Evolutionary conservation across 2,888 invertebrate species (phyloP).

Genomic region (Heliothis peltigera): DNA sequence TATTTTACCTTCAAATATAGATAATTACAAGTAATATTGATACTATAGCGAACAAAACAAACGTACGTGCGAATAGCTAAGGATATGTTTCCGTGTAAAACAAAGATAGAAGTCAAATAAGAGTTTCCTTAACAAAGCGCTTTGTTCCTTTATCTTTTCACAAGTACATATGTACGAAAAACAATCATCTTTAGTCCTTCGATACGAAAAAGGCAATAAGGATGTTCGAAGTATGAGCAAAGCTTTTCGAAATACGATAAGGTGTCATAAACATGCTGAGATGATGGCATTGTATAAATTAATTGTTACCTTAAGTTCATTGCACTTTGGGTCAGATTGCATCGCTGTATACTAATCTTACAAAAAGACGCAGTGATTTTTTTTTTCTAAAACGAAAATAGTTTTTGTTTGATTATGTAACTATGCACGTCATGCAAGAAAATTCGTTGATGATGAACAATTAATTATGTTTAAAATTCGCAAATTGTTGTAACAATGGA

Average conservation of each 20-base stretch:
- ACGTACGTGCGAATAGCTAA: conserved; percentile 17
- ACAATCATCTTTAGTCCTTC: neutral
- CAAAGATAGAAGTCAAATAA: conserved; percentile 49
- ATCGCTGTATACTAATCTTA: neutral
- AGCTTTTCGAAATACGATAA: no score
- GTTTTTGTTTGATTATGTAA: no score
- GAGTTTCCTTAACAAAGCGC: conserved; percentile 36
- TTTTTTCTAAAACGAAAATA: no score
- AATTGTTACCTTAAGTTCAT: no score
- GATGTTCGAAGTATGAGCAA: neutral
- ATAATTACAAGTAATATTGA: conserved; percentile 2
- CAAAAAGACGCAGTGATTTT: neutral
- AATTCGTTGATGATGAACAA: neutral
- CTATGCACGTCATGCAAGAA: neutral
- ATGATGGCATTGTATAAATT: no score
- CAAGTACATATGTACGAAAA: conserved; percentile 24
- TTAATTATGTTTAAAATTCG: no score
- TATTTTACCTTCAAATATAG: neutral
- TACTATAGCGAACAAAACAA: conserved; percentile 20
- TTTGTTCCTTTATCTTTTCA: conserved; percentile 38
- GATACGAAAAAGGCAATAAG: neutral
- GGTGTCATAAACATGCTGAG: no score
- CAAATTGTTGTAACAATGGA: conserved; percentile 9
- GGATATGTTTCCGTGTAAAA: conserved; percentile 46
- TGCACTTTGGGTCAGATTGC: no score